phyloP scores from a whole-genome alignment of 2,888 invertebrate genomes.

The Dioctria rufipes region DNA sequence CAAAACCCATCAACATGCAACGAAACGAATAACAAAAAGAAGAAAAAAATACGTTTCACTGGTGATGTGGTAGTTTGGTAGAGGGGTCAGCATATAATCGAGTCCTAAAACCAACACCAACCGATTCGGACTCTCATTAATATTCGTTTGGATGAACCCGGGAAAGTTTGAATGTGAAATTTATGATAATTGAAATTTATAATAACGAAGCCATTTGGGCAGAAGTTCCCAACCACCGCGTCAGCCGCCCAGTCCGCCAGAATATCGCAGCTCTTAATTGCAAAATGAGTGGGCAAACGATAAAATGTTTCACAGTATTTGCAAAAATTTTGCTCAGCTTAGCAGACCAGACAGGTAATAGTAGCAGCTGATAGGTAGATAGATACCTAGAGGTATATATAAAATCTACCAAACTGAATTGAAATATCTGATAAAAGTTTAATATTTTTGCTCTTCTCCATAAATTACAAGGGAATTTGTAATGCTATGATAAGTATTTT shows the following conservation, averaged over 20 bases:
- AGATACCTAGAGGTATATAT: no score
- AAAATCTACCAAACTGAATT: neutral
- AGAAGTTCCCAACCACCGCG: conserved; percentile 3
- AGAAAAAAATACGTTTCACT: neutral
- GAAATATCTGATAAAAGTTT: conserved; percentile 47
- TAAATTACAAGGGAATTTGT: conserved; percentile 50
- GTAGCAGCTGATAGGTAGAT: neutral
- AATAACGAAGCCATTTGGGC: conserved; percentile 50
- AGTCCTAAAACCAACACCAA: conserved; percentile 40
- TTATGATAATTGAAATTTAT: conserved; percentile 58
- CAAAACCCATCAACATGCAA: neutral
- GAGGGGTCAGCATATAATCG: conserved; percentile 27
- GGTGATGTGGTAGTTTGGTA: neutral
- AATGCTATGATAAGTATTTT: conserved; percentile 41
- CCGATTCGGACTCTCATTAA: conserved; percentile 50
- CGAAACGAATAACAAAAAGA: conserved; percentile 3
- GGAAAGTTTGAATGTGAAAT: conserved; percentile 55
- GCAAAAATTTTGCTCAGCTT: conserved; percentile 35
- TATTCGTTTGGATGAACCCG: conserved; percentile 52
- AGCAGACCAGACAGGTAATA: neutral
- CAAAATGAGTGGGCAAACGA: conserved; percentile 34
- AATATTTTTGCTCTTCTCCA: conserved; percentile 43
- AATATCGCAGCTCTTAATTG: conserved; percentile 30
- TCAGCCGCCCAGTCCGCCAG: neutral
- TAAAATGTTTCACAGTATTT: conserved; percentile 46